Base-by-base conservation (phyloP, 1,140 invertebrate genomes). In the Lithobius niger region DNA sequence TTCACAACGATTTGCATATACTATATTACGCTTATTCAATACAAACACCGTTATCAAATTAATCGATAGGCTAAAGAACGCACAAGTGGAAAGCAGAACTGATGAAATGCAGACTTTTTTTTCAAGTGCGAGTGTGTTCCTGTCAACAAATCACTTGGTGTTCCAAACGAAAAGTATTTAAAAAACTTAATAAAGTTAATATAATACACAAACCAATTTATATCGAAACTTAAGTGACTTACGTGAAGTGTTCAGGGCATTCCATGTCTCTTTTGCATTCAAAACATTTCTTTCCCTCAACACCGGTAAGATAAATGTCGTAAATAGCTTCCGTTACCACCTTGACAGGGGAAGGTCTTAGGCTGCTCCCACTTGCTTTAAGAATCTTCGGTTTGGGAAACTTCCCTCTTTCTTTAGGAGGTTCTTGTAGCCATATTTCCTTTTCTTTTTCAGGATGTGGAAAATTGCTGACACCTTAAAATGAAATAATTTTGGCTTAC, bases 181-280 rank as follows among this genome's bases (percentile, higher is more conserved):
- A n/a, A n/a, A n/a, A n/a, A n/a, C n/a, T n/a, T n/a, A n/a, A n/a
- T n/a, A n/a, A n/a, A n/a, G n/a, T n/a, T n/a, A n/a, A n/a, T n/a
- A n/a, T n/a, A n/a, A n/a, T n/a, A n/a, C n/a, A n/a, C n/a, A n/a
- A n/a, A n/a, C 31, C 31, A 36, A n/a, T 36, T 6, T 36, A 10
- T 36, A 10, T 36, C n/a, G 6, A 36, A 10, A 36, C n/a, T 36
- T 10, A 36, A 10, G 6, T 36, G 6, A 6, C 43, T 45, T 45
- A 45, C 43, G 6, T 26, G 13, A 50, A 50, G 27, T 50, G 48
- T 13, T 50, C 24, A n/a, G 48, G 13, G 25, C 10, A 50, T 26
- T 50, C 48, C 21, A 50, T 50, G 25, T 50, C 48, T 3, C 3
- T 6, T 27, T 50, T 50, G 25, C 48, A 50, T 50, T 50, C 48